A percentile compares a stretch with the other conserved stretches of the same genome.
phyloP scores from a whole-genome alignment of 2,888 invertebrate species.

The Holacanthella duospinosa region DNA sequence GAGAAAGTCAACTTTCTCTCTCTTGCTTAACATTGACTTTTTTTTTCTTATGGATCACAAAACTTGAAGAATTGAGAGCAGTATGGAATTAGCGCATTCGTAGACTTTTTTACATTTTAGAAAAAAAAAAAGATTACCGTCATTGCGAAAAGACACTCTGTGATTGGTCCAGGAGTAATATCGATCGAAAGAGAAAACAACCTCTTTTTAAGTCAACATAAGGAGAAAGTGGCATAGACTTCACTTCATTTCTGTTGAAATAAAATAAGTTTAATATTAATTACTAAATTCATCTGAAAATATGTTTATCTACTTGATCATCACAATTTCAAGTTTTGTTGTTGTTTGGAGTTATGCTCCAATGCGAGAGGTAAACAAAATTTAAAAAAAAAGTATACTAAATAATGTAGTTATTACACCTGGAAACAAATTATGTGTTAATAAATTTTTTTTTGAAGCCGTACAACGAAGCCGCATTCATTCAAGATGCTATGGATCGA shows the following conservation, averaged over 20 bases:
- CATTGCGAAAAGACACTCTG: too few relatives aligned
- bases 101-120: too few relatives aligned
- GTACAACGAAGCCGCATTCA: conserved; percentile 25
- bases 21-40: neutral
- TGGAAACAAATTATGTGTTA: too few relatives aligned
- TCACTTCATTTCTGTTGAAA: neutral
- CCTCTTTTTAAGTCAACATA: too few relatives aligned
- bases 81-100: too few relatives aligned
- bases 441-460: too few relatives aligned
- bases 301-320: neutral
- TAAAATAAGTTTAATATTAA: neutral
- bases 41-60: too few relatives aligned
- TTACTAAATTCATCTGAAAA: neutral
- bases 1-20: neutral
- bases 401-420: too few relatives aligned
- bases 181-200: neutral
- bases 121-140: too few relatives aligned
- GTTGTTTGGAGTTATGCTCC: conserved; percentile 30
- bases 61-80: too few relatives aligned
- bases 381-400: neutral
- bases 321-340: conserved; percentile 6
- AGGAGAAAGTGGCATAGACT: neutral
- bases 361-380: conserved; percentile 28
- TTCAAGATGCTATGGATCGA: conserved; percentile 35
- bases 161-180: neutral